Evolutionary conservation across 2,797 vertebrate genomes (phyloP).

Genomic region (Oreochromis mossambicus): DNA sequence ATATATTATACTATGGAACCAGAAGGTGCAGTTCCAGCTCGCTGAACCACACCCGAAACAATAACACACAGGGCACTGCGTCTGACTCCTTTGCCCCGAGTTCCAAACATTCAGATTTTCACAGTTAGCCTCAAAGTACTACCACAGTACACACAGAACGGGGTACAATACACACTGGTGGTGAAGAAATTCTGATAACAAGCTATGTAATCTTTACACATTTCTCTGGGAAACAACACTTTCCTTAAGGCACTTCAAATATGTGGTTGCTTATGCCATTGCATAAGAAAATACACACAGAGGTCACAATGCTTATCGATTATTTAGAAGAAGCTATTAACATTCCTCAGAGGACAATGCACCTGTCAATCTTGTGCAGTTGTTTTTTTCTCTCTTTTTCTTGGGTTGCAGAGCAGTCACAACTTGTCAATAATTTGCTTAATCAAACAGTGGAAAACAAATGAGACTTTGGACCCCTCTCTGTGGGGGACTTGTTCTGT

Average conservation of each 20-base stretch:
- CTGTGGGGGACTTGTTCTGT: slow-evolving; percentile 45
- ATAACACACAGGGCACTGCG: slow-evolving; percentile 18
- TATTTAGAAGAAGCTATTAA: neutral
- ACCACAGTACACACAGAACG: neutral
- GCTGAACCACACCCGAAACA: slow-evolving; percentile 52
- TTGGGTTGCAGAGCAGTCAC: neutral
- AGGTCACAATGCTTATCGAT: slow-evolving; percentile 31
- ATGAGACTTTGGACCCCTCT: slow-evolving; percentile 66
- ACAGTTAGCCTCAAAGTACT: neutral
- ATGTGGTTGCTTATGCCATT: slow-evolving; percentile 18
- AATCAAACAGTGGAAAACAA: slow-evolving; percentile 32
- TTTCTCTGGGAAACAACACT: slow-evolving; percentile 5
- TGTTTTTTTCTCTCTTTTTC: neutral
- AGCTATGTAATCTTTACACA: neutral
- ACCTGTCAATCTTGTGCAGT: neutral
- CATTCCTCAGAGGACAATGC: slow-evolving; percentile 24
- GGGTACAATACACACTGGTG: neutral
- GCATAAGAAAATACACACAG: slow-evolving; percentile 19
- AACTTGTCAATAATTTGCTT: slow-evolving; percentile 70
- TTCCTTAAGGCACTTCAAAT: slow-evolving; percentile 30
- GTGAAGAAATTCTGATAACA: slow-evolving; percentile 9
- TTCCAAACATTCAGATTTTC: neutral
- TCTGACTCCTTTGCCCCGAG: neutral
- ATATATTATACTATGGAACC: slow-evolving; percentile 28
- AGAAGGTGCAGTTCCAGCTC: slow-evolving; percentile 8